Conservation (phyloP, 2,113 vertebrate species). For the Poeciliopsis retropinna region DNA sequence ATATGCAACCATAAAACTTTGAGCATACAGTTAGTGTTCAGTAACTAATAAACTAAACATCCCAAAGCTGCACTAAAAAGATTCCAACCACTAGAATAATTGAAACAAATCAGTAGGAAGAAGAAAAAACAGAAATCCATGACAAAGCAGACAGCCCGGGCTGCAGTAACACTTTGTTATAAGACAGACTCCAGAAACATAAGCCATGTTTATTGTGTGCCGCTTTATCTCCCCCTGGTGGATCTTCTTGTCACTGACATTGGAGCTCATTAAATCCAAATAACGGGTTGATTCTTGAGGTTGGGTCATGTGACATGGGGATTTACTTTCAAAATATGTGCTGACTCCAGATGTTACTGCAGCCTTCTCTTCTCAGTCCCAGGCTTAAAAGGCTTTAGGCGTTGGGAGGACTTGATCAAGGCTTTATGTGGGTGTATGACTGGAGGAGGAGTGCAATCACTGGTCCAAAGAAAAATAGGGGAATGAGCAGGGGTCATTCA, state of each 20-base stretch:
- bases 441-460: slow-evolving; percentile 62
- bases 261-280: neutral
- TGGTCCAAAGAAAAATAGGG: slow-evolving; percentile 54
- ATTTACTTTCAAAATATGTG: slow-evolving; percentile 7
- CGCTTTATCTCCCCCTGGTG: neutral
- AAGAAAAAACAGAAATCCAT: slow-evolving; percentile 17
- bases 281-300: neutral
- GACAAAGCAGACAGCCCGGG: slow-evolving; percentile 49
- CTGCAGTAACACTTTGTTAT: slow-evolving; percentile 57
- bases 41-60: slow-evolving; percentile 61
- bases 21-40: slow-evolving; percentile 70
- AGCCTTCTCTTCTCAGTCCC: slow-evolving; percentile 49
- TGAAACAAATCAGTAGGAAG: slow-evolving; percentile 21
- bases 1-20: slow-evolving; percentile 77
- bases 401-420: slow-evolving; percentile 50
- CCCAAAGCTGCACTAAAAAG: slow-evolving; percentile 56
- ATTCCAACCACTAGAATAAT: slow-evolving; percentile 25
- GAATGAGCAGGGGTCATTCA: slow-evolving; percentile 38
- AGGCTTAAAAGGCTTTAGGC: slow-evolving; percentile 47
- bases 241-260: neutral
- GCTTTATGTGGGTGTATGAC: slow-evolving; percentile 33
- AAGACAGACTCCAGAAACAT: slow-evolving; percentile 6
- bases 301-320: neutral
- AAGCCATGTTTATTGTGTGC: neutral
- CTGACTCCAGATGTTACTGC: slow-evolving; percentile 52